Evolutionary conservation across 2,888 invertebrate species (phyloP).

Genomic region (Anthrax anthrax): DNA sequence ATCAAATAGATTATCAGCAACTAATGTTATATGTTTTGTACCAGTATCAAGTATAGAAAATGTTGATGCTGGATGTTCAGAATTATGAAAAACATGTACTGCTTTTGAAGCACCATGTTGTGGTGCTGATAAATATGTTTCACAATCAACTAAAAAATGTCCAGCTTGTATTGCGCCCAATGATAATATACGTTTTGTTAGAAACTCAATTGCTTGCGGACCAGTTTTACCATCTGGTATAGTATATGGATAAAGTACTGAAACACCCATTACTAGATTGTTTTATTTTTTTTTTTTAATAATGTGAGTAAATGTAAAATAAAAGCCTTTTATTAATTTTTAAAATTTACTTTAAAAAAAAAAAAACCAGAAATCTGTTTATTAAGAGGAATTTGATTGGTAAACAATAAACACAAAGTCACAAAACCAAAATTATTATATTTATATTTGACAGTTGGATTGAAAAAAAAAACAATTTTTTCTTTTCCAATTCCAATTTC

Average conservation of each 20-base stretch:
- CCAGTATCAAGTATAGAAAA: conserved; percentile 84
- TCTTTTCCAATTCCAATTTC: too few relatives aligned
- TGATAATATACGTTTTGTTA: conserved; percentile 71
- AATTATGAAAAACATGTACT: conserved; percentile 88
- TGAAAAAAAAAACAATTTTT: too few relatives aligned
- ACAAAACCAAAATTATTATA: too few relatives aligned
- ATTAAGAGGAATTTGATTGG: too few relatives aligned
- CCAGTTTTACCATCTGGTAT: conserved; percentile 83
- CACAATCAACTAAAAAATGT: conserved; percentile 87
- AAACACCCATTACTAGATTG: background rate
- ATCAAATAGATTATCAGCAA: conserved; percentile 84
- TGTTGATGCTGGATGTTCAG: conserved; percentile 87
- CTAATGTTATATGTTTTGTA: conserved; percentile 69
- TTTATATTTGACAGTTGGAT: too few relatives aligned
- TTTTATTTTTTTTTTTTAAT: too few relatives aligned
- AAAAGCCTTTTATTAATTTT: too few relatives aligned
- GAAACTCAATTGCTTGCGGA: conserved; percentile 71
- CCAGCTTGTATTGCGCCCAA: conserved; percentile 79
- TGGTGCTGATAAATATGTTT: conserved; percentile 76
- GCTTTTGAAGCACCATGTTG: conserved; percentile 50
- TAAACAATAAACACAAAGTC: too few relatives aligned
- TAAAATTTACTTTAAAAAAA: too few relatives aligned
- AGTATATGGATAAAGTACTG: conserved; percentile 61
- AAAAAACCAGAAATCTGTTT: too few relatives aligned
- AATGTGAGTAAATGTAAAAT: too few relatives aligned